Conservation (phyloP, 2,113 vertebrate species). For the rat (Rattus norvegicus) region DNA sequence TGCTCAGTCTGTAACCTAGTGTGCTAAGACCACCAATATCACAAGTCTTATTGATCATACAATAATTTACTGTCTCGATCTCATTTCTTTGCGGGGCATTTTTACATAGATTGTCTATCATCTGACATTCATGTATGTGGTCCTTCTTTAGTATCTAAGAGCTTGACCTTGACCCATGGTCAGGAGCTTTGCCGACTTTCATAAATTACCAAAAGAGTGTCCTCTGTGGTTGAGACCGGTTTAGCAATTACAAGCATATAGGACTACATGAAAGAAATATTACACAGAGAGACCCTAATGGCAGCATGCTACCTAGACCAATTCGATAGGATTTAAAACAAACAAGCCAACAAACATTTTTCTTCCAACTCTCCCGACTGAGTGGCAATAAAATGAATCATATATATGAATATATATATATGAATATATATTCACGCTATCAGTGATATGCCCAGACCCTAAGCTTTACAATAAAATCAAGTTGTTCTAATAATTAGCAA, state of each 20-base stretch:
- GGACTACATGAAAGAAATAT: background rate
- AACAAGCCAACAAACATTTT: background rate
- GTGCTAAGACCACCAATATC: background rate
- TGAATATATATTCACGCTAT: too few relatives aligned
- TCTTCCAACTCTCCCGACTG: background rate
- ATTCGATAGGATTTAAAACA: background rate
- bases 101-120: background rate
- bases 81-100: constrained; percentile 1
- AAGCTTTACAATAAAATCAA: background rate
- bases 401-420: too few relatives aligned
- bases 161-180: background rate
- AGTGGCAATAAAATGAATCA: background rate
- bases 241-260: background rate
- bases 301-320: background rate
- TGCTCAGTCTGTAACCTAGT: background rate
- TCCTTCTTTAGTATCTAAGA: background rate
- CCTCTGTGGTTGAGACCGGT: background rate
- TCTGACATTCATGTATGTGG: too few relatives aligned
- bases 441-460: background rate
- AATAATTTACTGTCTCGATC: background rate
- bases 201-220: background rate
- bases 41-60: constrained; percentile 20
- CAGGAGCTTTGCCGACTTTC: background rate
- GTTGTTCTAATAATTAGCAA: background rate
- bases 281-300: background rate